Conservation (phyloP, 2,797 vertebrate genomes). For the Uromys caudimaculatus region DNA sequence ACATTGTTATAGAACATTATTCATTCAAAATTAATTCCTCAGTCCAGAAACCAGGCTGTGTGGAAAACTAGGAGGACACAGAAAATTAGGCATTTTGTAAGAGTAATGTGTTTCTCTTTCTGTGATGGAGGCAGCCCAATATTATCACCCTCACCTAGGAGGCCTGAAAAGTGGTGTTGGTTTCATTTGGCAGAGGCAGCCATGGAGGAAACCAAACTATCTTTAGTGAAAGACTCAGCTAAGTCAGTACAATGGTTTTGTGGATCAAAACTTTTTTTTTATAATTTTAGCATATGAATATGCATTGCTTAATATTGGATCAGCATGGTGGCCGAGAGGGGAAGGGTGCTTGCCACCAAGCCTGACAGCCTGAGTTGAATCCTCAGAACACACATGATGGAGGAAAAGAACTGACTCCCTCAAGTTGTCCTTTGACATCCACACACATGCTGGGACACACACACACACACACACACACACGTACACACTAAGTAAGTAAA, state of each 20-base stretch:
- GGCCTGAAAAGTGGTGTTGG: background rate
- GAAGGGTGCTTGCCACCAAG: background rate
- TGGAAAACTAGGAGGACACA: background rate
- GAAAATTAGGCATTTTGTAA: background rate
- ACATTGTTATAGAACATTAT: constrained; percentile 6
- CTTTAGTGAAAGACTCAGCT: background rate
- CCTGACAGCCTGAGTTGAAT: background rate
- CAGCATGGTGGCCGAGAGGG: background rate
- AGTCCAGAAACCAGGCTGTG: background rate
- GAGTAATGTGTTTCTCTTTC: background rate
- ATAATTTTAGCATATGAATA: background rate
- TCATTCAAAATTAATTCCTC: constrained; percentile 55
- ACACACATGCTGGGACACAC: background rate
- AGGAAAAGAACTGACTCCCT: background rate
- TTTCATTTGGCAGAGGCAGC: background rate
- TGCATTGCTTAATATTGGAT: background rate
- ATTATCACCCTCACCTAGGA: constrained; percentile 30
- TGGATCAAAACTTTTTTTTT: background rate
- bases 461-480: background rate
- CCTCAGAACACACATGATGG: background rate
- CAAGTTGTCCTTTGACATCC: background rate
- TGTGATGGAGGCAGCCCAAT: background rate
- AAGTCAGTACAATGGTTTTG: background rate
- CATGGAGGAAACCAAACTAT: background rate
- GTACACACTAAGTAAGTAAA: background rate